Base-by-base conservation (phyloP, 2,113 vertebrate genomes). In the Nerophis ophidion region DNA sequence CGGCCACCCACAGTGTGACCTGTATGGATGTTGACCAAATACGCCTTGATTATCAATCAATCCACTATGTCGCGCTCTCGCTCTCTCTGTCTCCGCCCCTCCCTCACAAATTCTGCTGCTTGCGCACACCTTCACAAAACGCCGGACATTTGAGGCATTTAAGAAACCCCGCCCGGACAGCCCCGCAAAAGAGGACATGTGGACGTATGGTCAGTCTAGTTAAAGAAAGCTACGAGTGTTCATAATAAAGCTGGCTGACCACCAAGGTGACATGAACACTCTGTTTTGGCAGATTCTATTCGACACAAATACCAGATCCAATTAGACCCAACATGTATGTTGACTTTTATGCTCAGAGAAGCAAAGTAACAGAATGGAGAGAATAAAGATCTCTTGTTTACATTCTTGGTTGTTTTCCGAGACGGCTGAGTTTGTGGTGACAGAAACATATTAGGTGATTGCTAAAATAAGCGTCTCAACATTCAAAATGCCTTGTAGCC, bases 341-440 rank as follows among this genome's bases (percentile, higher is more conserved):
- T 54, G 8, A n/a, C 64, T 6, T 11, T 13, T 42, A 42, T 10
- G 54, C 16, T 19, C 16, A 19, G 33, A 49, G 57, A 45, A 44
- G 53, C 45, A 44, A 49, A 65, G 46, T 57, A 58, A 47, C 58
- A 45, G 51, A 38, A 52, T 48, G 0, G 46, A 57, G 52, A 71
- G 52, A 64, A 48, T 76, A 68, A 26, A 73, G 60, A 65, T 73
- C 61, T 71, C 77, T 75, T 74, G 77, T 79, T 84, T 71, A 74
- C 84, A 86, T 88, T 87, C 76, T 79, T 80, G 69, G 77, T 58
- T 74, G 51, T 65, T 59, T 61, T 82, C 66, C 84, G 75, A 79
- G 80, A 70, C 77, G 66, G 75, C 67, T 72, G 59, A 47, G 48
- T 72, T 74, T 61, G 71, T 38, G 63, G 81, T 65, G 63, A 77